Conservation (phyloP, 2,113 vertebrate genomes). For the Clarias batrachus region DNA sequence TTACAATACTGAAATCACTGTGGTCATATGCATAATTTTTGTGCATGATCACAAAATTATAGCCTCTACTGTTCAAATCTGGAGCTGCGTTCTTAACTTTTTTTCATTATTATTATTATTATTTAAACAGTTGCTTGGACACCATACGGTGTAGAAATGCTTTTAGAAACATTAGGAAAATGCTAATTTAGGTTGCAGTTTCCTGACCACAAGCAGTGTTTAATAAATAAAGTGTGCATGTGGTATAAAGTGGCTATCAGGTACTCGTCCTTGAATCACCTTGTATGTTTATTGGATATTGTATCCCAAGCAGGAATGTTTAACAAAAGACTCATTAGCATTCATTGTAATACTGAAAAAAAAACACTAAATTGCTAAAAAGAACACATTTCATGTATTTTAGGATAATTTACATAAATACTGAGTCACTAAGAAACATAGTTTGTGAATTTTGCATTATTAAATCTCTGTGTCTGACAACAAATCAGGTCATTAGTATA, state of each 20-base stretch:
- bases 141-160: not conserved
- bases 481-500: not conserved
- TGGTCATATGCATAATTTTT: not conserved
- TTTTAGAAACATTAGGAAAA: not conserved
- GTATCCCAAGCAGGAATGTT: not conserved
- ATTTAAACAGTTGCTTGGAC: not conserved
- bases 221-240: not conserved
- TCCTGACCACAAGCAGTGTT: not conserved
- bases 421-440: not conserved
- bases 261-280: not conserved
- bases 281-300: not conserved
- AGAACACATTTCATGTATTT: too few species aligned
- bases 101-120: not conserved
- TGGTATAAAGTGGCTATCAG: not conserved
- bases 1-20: too few species aligned
- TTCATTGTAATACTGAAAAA: not conserved
- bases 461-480: not conserved
- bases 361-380: not conserved
- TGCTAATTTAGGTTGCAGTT: not conserved
- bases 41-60: not conserved
- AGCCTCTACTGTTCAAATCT: not conserved
- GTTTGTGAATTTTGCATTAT: not conserved
- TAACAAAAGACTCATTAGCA: not conserved
- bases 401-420: not conserved
- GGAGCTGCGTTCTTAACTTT: not conserved